These are phyloP conservation scores for Ophioninae sp. DNA, from an alignment of 2,888 invertebrate species.

Conservation along the genomic window DNA sequence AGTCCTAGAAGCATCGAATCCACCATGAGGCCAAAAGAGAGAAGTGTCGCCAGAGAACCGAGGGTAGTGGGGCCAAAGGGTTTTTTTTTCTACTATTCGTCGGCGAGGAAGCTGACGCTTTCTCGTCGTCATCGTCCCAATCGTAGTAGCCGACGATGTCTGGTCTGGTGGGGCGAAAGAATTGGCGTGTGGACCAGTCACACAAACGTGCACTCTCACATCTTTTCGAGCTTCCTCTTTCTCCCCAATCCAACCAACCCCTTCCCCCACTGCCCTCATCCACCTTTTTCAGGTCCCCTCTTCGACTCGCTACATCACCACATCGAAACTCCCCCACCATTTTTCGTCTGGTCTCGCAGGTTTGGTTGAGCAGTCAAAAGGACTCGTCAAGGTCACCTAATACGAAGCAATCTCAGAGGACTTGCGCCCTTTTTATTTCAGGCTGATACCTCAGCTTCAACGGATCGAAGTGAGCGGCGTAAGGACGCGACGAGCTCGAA, in stretches of 20 bases:
- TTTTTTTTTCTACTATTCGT: slow-evolving; percentile 54
- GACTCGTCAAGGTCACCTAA: background rate
- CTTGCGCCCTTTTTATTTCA: background rate
- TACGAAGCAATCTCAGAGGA: background rate
- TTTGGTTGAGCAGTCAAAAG: background rate
- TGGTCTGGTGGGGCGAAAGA: slow-evolving; percentile 69
- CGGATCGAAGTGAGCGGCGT: background rate
- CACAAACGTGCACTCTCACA: slow-evolving; percentile 43
- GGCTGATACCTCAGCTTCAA: no score
- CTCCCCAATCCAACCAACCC: no score
- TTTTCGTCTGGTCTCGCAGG: background rate
- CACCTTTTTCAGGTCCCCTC: no score
- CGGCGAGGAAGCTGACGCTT: slow-evolving; percentile 62
- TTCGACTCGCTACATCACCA: no score
- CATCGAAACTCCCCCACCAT: background rate
- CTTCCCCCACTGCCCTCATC: no score
- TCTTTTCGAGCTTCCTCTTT: slow-evolving; percentile 22
- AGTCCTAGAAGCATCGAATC: no score
- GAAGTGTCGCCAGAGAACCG: slow-evolving; percentile 46
- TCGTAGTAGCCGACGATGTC: slow-evolving; percentile 44
- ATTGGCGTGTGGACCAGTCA: slow-evolving; percentile 75
- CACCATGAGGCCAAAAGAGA: slow-evolving; percentile 47
- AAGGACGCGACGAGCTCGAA: background rate
- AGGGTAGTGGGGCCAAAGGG: slow-evolving; percentile 65
- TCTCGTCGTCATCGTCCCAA: slow-evolving; percentile 43